Evolutionary conservation across 2,888 invertebrate species (phyloP).

Genomic region (Abscondita cerata): DNA sequence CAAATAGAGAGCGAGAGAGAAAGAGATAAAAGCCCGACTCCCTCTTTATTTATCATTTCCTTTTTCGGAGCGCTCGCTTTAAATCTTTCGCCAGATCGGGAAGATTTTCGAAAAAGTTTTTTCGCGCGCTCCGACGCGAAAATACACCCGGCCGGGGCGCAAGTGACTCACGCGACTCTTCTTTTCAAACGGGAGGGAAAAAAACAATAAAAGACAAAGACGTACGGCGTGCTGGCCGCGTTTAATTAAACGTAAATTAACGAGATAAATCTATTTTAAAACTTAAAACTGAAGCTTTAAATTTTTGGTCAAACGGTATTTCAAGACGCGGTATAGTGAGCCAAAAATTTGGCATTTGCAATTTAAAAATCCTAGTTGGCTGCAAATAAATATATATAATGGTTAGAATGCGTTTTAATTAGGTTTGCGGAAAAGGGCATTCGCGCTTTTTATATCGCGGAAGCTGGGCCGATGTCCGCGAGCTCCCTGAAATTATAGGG

Average conservation of each 20-base stretch:
- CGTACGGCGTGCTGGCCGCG: background rate
- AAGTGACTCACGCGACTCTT: constrained; percentile 21
- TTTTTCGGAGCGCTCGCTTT: constrained; percentile 39
- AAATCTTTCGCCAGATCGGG: no score
- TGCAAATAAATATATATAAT: constrained; percentile 39
- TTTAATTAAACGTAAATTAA: constrained; percentile 37
- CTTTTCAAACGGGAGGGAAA: constrained; percentile 11
- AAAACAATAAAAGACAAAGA: constrained; percentile 6
- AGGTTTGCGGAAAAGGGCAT: constrained; percentile 29
- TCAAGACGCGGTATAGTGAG: constrained; percentile 46
- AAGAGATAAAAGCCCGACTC: constrained; percentile 32
- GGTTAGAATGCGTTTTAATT: constrained; percentile 33
- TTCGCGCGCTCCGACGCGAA: no score
- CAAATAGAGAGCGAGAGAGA: constrained; percentile 50
- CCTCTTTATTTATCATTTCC: constrained; percentile 47
- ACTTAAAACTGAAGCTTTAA: constrained; percentile 47
- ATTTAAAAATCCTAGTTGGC: constrained; percentile 50
- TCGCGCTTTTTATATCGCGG: constrained; percentile 12
- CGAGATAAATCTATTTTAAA: constrained; percentile 50
- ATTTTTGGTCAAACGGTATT: constrained; percentile 56
- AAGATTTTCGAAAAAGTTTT: no score
- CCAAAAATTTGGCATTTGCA: constrained; percentile 61
- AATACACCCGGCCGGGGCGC: background rate
- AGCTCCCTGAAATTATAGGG: constrained; percentile 9
- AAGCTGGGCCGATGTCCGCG: background rate